Evolutionary conservation across 2,797 vertebrate species (phyloP), one percentile per base, ranked within the genome.

Genomic region (Apodemus agrarius): DNA sequence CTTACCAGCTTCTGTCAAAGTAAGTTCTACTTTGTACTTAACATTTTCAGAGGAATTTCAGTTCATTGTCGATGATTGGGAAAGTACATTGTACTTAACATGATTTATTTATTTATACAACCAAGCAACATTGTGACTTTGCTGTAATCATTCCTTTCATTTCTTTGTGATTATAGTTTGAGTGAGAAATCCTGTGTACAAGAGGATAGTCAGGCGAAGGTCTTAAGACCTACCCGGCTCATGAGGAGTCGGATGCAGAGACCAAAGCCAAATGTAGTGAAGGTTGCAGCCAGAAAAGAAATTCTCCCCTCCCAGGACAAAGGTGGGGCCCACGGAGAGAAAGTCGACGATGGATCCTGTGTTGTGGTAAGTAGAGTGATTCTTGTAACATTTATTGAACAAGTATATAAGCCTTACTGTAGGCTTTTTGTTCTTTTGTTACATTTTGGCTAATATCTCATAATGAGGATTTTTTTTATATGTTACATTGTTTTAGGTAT

Each of bases 231-330:
- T 65, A 95, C 97, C 54, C 98, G 97, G 95, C 97, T 98, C 40
- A 97, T 95, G 34, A 98, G 98, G 72, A 97, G 98, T 59, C 97
- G 97, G 97, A 96, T 98, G 17, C 98, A 98, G 46, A 99, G 98
- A 95, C 98, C 98, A 4, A 94, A 97, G 0, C 97, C 98, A 67
- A 98, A 98, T 65, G 31, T 99, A 74, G 97, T 96, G 49, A 92
- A 94, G 72, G 98, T 97, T 85, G 24, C 78, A 94, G 97, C 96
- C 95, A 97, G 94, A 83, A 99, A 98, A 97, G 99, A 98, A 89
- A 65, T 49, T 34, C 57, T 83, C 16, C 9, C 13, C 67, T 96
- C 98, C 97, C 98, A 97, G 93, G 65, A 98, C 87, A 85, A 97
- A 63, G 3, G 86, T 89, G 74, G 94, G 94, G 67, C 24, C 54